These are phyloP conservation scores for Danionella dracula DNA, from an alignment of 2,797 vertebrate species.

Conservation along the genomic window DNA sequence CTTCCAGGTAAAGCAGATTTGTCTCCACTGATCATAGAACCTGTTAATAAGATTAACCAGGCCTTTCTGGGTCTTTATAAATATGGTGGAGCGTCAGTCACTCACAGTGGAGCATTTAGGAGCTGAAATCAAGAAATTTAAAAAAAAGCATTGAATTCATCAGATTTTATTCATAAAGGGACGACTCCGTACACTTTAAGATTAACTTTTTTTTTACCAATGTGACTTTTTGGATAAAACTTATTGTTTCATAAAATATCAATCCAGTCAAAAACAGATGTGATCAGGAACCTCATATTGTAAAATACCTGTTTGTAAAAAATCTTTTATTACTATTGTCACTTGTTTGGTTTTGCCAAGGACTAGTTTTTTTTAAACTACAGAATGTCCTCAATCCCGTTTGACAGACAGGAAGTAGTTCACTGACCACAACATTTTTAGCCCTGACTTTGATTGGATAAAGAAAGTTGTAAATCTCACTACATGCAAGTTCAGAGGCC, in stretches of 20 bases:
- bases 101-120: neutral
- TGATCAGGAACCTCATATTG: no score
- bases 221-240: no score
- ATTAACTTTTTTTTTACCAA: no score
- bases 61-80: neutral
- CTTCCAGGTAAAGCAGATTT: constrained; percentile 37
- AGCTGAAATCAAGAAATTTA: neutral
- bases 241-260: no score
- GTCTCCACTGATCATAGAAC: constrained; percentile 28
- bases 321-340: no score
- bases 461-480: constrained; percentile 30
- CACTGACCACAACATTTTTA: constrained; percentile 15
- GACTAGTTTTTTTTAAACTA: neutral
- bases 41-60: constrained; percentile 41
- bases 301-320: no score
- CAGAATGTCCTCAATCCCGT: neutral
- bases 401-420: neutral
- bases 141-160: no score
- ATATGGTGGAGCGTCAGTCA: neutral
- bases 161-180: no score
- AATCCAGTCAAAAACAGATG: no score
- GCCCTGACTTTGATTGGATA: constrained; percentile 20
- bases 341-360: no score
- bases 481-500: no score
- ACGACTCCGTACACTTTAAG: no score